Evolutionary conservation across 2,113 vertebrate species (phyloP), one percentile per base, ranked within the genome.

Genomic region (Puffinus mauretanicus): DNA sequence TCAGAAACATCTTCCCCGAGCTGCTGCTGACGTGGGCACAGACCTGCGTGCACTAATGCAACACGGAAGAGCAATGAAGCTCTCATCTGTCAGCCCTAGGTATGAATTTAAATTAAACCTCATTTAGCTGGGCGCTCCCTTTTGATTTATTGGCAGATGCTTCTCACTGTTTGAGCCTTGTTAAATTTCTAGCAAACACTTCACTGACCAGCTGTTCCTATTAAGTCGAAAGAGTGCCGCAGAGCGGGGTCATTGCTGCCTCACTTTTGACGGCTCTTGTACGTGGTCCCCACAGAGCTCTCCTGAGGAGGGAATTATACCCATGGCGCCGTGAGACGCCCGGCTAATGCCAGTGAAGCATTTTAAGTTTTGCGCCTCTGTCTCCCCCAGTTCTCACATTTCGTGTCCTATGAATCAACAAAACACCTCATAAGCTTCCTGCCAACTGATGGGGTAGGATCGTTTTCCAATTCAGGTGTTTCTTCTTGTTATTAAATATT

Each of bases 141-240:
- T 98, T 98, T 98, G 96, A 98, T 98, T 98, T 98, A 97, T 97
- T 88, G 91, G 96, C 97, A 98, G 97, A 94, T 92, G 67, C 95
- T 90, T 96, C 97, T 98, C 97, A 94, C 94, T 85, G 92, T 96
- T 95, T 88, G 94, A 96, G 95, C 91, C 98, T 98, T 98, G 98
- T 98, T 98, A 98, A 97, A 97, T 98, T 97, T 97, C 96, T 84
- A 96, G 97, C 95, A 94, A 97, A 97, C 96, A 97, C 97, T 98
- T 98, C 97, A 97, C 94, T 97, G 97, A 96, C 97, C 98, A 98
- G 98, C 98, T 98, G 98, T 97, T 98, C 96, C 97, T 98, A 97
- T 98, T 98, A 98, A 98, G 97, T 91, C 30, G 6, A 90, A 96
- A 87, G 96, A 96, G 57, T 22, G 42, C 86, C 3, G 52, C 32